These are phyloP conservation scores for Chaetoderma sp. DNA, from an alignment of 2,888 invertebrate species.

Conservation along the genomic window DNA sequence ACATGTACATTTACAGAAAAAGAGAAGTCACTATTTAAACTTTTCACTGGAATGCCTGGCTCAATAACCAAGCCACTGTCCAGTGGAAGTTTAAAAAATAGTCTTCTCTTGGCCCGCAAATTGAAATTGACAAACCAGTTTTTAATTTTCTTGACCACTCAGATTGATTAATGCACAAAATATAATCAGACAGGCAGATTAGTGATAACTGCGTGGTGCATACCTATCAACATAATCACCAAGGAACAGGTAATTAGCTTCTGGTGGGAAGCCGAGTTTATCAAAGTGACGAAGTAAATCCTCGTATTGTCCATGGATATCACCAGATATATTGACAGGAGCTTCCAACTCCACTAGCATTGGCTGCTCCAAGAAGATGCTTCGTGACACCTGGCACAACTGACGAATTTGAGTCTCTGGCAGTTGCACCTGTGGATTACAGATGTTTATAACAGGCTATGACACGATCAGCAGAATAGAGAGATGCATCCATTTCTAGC, in stretches of 20 bases:
- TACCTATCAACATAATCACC: constrained; percentile 74
- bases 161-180: too few species aligned
- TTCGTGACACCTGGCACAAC: constrained; percentile 68
- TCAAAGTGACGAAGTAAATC: constrained; percentile 73
- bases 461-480: background rate
- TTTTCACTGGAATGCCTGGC: too few species aligned
- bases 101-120: too few species aligned
- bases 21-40: too few species aligned
- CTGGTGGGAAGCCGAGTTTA: constrained; percentile 72
- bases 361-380: constrained; percentile 71
- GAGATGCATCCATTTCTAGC: too few species aligned
- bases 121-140: too few species aligned
- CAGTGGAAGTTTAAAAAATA: too few species aligned
- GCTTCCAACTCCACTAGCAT: constrained; percentile 72
- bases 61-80: too few species aligned
- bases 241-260: constrained; percentile 72
- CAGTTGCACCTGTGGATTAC: constrained; percentile 64
- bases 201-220: too few species aligned
- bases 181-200: too few species aligned
- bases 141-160: too few species aligned
- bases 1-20: too few species aligned
- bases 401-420: constrained; percentile 70
- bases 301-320: constrained; percentile 73
- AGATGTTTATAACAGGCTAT: background rate
- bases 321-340: constrained; percentile 73